Evolutionary conservation across 30 jellyfish, hydroid and myxozoan genomes (phyloP).

Genomic region (Hydractinia echinata): DNA sequence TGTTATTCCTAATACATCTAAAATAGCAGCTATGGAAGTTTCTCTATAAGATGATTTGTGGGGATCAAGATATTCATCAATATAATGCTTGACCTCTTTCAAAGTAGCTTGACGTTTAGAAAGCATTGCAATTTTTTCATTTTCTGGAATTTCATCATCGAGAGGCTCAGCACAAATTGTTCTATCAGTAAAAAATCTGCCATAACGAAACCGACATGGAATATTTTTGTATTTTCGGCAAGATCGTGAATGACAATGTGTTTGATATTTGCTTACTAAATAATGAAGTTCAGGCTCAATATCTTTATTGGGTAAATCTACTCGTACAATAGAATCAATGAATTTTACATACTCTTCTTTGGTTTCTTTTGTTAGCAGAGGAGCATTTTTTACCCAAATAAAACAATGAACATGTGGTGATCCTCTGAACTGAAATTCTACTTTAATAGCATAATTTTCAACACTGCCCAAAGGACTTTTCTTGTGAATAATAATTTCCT

Average conservation of each 20-base stretch:
- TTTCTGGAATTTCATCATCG: not conserved
- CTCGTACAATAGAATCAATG: not conserved
- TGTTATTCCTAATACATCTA: not conserved
- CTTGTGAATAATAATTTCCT: not conserved
- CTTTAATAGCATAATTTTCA: no score
- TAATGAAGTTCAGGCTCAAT: not conserved
- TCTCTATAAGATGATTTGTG: not conserved
- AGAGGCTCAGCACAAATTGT: conserved; percentile 6
- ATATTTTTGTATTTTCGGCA: not conserved
- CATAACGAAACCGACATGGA: conserved; percentile 7
- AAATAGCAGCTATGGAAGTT: not conserved
- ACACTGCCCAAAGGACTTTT: not conserved
- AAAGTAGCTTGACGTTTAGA: not conserved
- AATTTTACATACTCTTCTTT: conserved; percentile 1
- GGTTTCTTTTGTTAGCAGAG: conserved; percentile 22
- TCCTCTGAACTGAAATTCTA: conserved; percentile 18
- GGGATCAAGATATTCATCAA: conserved; percentile 3
- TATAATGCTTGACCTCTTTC: not conserved
- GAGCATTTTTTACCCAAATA: conserved; percentile 20
- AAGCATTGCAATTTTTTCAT: not conserved
- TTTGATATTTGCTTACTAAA: not conserved
- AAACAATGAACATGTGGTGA: conserved; percentile 22
- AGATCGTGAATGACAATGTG: conserved; percentile 9
- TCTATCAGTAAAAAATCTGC: not conserved
- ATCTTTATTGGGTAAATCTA: not conserved